Evolutionary conservation across 2,888 invertebrate species (phyloP).

Genomic region (Nyleta sp.): DNA sequence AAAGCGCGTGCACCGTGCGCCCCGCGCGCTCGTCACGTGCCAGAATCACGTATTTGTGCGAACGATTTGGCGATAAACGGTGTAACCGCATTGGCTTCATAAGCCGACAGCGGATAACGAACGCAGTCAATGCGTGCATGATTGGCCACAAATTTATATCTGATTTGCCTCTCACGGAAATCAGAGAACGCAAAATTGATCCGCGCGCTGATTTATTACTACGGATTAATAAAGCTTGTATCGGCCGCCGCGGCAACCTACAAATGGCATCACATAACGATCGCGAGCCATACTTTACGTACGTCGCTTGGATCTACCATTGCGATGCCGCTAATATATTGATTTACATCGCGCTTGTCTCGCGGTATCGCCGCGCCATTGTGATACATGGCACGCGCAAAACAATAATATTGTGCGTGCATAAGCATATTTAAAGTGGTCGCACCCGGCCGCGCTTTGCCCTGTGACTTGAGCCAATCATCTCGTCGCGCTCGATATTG

Average conservation of each 20-base stretch:
- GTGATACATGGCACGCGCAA: conserved; percentile 53
- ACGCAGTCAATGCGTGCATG: conserved; percentile 69
- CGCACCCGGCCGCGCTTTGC: conserved; percentile 3
- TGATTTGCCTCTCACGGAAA: conserved; percentile 75
- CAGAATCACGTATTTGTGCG: conserved; percentile 43
- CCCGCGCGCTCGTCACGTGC: conserved; percentile 35
- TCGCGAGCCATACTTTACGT: conserved; percentile 69
- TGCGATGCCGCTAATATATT: conserved; percentile 57
- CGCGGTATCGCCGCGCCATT: conserved; percentile 47
- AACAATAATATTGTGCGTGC: conserved; percentile 46
- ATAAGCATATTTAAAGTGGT: conserved; percentile 58
- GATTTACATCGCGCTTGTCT: conserved; percentile 67
- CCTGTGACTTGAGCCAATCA: conserved; percentile 33
- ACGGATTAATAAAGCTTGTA: conserved; percentile 78
- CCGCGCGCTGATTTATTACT: conserved; percentile 78
- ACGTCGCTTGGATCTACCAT: conserved; percentile 50
- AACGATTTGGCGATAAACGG: conserved; percentile 64
- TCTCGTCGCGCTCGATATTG: conserved; percentile 7
- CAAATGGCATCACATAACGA: conserved; percentile 62
- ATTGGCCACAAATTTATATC: conserved; percentile 77
- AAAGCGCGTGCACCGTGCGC: conserved; percentile 34
- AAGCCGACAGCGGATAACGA: conserved; percentile 68
- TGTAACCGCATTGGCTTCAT: conserved; percentile 65
- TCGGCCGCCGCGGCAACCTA: conserved; percentile 65
- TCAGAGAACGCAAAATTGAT: conserved; percentile 79